Base-by-base conservation (phyloP, 1,140 invertebrate genomes). In the Papilio helenus region DNA sequence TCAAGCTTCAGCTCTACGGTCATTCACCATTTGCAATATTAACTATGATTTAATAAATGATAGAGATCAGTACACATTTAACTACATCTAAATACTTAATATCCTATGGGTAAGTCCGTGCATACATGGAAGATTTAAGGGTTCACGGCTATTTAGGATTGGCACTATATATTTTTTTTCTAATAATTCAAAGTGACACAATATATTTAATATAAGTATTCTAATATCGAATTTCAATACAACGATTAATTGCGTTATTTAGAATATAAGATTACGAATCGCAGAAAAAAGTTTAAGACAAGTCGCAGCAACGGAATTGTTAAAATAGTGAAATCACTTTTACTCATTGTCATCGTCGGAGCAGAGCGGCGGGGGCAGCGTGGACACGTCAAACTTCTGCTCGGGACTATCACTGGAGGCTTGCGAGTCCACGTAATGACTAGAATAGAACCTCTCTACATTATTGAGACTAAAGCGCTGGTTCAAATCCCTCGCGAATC, bases 331-430 rank as follows among this genome's bases (percentile, higher is more conserved):
- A 55, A 80, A 83, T 61, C 81, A 79, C 29, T 79, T 80, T 85
- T 92, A 93, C 78, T 96, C 95, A 46, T 96, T 95, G 80, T 96
- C 95, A 81, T 96, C 96, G 79, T 96, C 96, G 29, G 96, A 95
- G 74, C 96, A 92, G 29, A 97, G 89, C 10, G 96, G 96, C 34
- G 96, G 96, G 1, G 96, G 96, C 78, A 97, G 95, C 44, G 95
- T 96, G 4, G 96, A 95, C 0, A 97, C 96, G 83, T 97, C 96
- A 85, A 97, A 97, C 86, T 96, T 96, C 55, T 96, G 96, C 83
- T 96, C 96, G 16, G 96, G 96, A 55, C 96, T 96, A 18, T 95
- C 94, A 83, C 93, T 94, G 20, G 93, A 94, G 83, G 92, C 92
- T 74, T 94, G 93, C 68, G 93, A 94, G 81, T 94, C 93, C 34